A percentile compares a stretch with the other conserved stretches of the same genome.
Evolutionary conservation across 2,888 invertebrate species (phyloP).

Genomic region (Euproctis similis): DNA sequence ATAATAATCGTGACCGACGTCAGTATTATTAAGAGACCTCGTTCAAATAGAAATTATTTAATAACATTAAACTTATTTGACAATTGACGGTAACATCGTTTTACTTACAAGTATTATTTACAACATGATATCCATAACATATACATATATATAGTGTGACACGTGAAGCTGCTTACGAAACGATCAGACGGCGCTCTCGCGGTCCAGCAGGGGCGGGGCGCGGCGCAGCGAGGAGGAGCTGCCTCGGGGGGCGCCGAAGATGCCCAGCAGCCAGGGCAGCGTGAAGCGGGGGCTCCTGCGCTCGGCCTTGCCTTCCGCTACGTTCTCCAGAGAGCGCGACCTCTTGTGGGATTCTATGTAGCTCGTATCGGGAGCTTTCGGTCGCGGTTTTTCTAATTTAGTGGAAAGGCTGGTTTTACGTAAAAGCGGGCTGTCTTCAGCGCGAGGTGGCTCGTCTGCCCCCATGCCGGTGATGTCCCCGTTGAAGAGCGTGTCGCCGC

Average conservation of each 20-base stretch:
- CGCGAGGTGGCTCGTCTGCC: constrained; percentile 45
- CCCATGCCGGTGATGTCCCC: constrained; percentile 57
- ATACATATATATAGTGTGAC: constrained; percentile 27
- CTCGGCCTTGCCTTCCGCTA: constrained; percentile 56
- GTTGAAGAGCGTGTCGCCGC: constrained; percentile 57
- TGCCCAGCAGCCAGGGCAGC: constrained; percentile 84
- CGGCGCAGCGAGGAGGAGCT: constrained; percentile 70
- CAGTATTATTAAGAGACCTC: constrained; percentile 68
- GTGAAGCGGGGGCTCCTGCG: constrained; percentile 80
- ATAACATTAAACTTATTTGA: constrained; percentile 77
- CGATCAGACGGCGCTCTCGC: constrained; percentile 65
- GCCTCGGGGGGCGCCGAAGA: constrained; percentile 82
- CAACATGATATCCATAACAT: constrained; percentile 65
- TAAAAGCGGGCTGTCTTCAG: constrained; percentile 66
- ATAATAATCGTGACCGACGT: constrained; percentile 67
- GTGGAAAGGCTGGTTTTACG: constrained; percentile 57
- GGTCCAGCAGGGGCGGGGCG: constrained; percentile 63
- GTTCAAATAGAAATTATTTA: constrained; percentile 75
- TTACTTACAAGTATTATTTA: constrained; percentile 75
- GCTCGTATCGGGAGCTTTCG: constrained; percentile 56
- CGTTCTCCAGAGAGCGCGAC: constrained; percentile 87
- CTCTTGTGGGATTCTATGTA: constrained; percentile 78
- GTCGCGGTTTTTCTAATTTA: constrained; percentile 51
- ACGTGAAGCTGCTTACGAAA: constrained; percentile 9
- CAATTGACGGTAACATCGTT: constrained; percentile 76